Evolutionary conservation across 2,888 invertebrate genomes (phyloP).

Genomic region (Aphrophora alni): DNA sequence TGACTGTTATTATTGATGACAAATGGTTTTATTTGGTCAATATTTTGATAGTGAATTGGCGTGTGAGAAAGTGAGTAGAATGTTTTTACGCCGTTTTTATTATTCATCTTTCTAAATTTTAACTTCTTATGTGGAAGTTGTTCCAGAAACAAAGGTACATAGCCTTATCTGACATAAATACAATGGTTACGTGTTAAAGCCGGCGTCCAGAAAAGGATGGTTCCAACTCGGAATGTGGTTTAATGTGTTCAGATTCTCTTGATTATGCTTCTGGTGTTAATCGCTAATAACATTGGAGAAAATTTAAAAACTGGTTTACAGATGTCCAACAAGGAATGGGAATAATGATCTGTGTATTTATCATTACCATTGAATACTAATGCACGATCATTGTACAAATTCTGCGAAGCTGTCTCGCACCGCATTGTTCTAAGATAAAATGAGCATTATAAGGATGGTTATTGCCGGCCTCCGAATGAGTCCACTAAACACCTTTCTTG

Average conservation of each 20-base stretch:
- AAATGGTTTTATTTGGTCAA: too few species aligned
- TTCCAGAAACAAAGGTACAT: background rate
- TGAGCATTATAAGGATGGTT: background rate
- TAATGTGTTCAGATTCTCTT: background rate
- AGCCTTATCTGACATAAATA: background rate
- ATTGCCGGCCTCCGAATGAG: background rate
- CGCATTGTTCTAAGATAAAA: background rate
- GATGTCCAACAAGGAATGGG: background rate
- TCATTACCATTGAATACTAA: conserved; percentile 2
- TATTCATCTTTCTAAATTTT: too few species aligned
- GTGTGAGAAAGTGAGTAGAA: too few species aligned
- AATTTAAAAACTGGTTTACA: conserved; percentile 5
- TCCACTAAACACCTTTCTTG: background rate
- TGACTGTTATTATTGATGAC: too few species aligned
- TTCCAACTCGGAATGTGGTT: background rate
- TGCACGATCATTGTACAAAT: background rate
- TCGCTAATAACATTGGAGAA: conserved; percentile 4
- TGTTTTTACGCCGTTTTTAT: too few species aligned
- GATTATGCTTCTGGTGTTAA: conserved; percentile 4
- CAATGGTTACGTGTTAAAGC: background rate
- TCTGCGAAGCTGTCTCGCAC: background rate
- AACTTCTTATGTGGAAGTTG: too few species aligned
- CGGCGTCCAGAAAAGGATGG: background rate
- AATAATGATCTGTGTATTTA: background rate
- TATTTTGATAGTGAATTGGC: too few species aligned